phyloP scores from a whole-genome alignment of 2,888 invertebrate genomes.

The Taenaris catops region DNA sequence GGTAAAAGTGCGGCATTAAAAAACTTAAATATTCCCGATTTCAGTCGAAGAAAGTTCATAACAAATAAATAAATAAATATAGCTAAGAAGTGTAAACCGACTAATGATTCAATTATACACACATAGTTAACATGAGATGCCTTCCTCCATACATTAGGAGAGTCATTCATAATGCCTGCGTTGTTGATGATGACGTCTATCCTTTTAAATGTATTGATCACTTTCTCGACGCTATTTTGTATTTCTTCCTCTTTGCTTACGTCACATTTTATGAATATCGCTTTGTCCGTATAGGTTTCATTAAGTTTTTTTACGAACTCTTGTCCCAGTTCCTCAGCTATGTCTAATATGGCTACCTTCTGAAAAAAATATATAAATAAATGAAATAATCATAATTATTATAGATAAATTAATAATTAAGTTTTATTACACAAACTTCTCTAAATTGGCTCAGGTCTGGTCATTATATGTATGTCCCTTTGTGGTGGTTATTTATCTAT shows the following conservation, averaged over 20 bases:
- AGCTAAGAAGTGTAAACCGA: too few relatives aligned
- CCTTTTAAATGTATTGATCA: conserved; percentile 30
- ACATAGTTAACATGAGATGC: conserved; percentile 43
- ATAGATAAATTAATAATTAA: too few relatives aligned
- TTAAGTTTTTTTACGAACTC: conserved; percentile 31
- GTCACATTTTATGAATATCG: conserved; percentile 41
- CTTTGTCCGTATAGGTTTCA: conserved; percentile 29
- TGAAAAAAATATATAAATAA: conserved; percentile 12
- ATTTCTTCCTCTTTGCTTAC: conserved; percentile 37
- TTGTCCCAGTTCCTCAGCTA: conserved; percentile 35
- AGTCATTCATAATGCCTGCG: conserved; percentile 44
- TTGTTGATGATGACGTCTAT: conserved; percentile 46
- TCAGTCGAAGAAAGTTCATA: too few relatives aligned
- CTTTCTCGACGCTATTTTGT: conserved; percentile 31
- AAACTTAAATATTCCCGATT: too few relatives aligned
- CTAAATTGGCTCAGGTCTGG: too few relatives aligned
- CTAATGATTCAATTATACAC: too few relatives aligned
- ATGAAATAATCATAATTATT: not conserved
- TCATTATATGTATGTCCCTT: too few relatives aligned
- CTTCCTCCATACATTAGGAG: conserved; percentile 35
- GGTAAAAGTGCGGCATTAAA: too few relatives aligned
- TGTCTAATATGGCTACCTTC: conserved; percentile 40
- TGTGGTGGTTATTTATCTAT: too few relatives aligned
- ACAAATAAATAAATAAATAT: too few relatives aligned
- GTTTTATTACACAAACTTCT: too few relatives aligned